Evolutionary conservation across 2,888 invertebrate species (phyloP).

Genomic region (Erebia ligea): DNA sequence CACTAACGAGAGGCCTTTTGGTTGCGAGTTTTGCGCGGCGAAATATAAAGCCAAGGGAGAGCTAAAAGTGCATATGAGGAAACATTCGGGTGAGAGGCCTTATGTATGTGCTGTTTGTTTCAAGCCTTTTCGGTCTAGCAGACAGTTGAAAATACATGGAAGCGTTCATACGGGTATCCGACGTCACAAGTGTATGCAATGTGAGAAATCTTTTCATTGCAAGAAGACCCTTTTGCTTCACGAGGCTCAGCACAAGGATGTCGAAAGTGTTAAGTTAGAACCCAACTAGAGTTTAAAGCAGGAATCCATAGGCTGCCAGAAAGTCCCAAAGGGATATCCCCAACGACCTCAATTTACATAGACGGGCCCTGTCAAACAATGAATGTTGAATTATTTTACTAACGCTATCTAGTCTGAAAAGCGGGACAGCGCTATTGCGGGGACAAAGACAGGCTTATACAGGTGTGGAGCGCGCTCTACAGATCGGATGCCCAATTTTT

Average conservation of each 20-base stretch:
- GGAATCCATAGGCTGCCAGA: no score
- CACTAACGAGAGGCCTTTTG: slow-evolving; percentile 51
- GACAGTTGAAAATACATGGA: slow-evolving; percentile 44
- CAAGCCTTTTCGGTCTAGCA: slow-evolving; percentile 42
- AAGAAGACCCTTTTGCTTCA: slow-evolving; percentile 51
- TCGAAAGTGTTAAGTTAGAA: slow-evolving; percentile 38
- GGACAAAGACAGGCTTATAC: no score
- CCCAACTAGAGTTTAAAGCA: background rate
- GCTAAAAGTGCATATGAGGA: slow-evolving; percentile 51
- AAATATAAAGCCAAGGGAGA: slow-evolving; percentile 55
- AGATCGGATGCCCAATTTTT: no score
- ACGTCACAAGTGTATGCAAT: slow-evolving; percentile 41
- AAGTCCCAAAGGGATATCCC: no score
- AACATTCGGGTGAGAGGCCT: slow-evolving; percentile 49
- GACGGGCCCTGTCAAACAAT: no score
- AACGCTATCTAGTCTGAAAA: no score
- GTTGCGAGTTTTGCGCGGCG: slow-evolving; percentile 53
- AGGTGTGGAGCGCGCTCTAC: no score
- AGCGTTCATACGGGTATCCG: slow-evolving; percentile 44
- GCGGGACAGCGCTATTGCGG: no score
- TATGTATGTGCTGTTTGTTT: slow-evolving; percentile 45
- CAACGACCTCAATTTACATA: no score
- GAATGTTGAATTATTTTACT: no score
- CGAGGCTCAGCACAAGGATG: slow-evolving; percentile 43
- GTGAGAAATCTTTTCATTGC: slow-evolving; percentile 43